Base-by-base conservation (phyloP, 2,113 vertebrate species). In the Pao palembangensis region DNA sequence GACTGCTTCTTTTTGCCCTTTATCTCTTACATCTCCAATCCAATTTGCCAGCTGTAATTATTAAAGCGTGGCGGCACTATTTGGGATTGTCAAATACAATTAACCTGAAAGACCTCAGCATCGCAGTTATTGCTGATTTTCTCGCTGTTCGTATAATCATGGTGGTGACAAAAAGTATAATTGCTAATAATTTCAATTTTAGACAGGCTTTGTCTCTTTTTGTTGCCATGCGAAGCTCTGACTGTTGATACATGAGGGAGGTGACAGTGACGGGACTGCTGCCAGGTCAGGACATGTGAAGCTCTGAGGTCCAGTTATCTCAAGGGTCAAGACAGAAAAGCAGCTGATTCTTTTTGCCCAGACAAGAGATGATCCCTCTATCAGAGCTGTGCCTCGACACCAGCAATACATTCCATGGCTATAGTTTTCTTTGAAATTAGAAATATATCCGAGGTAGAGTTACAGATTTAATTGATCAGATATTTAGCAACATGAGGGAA, bases 21-120 rank as follows among this genome's bases (percentile, higher is more conserved):
- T 20, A 43, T 66, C 43, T 52, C 3, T 20, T 49, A 56, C 23
- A 56, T 69, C 52, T 64, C n/a, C 47, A 49, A 49, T 58, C 47
- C 58, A 64, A 75, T 82, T 56, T 73, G 46, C 57, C 47, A 3
- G 3, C 19, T n/a, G 6, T 55, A 64, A 78, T 76, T 63, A 70
- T 68, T 41, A 10, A 20, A 58, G 70, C 69, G 58, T 49, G 43
- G 42, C 8, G 47, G 42, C 11, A 21, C 44, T 55, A 58, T 78
- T 69, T 70, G 56, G 44, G 56, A n/a, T 66, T 65, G 69, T 71
- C 66, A 69, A 64, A 77, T 65, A 73, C 58, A 73, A 80, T 80
- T 65, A 77, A 70, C 41, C 43, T 38, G 46, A 48, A 0, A 1
- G 5, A 44, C 52, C 48, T 58, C 65, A 4, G 61, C 52, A 44